Evolutionary conservation across 2,797 vertebrate genomes (phyloP).

Genomic region (Psittacula echo): DNA sequence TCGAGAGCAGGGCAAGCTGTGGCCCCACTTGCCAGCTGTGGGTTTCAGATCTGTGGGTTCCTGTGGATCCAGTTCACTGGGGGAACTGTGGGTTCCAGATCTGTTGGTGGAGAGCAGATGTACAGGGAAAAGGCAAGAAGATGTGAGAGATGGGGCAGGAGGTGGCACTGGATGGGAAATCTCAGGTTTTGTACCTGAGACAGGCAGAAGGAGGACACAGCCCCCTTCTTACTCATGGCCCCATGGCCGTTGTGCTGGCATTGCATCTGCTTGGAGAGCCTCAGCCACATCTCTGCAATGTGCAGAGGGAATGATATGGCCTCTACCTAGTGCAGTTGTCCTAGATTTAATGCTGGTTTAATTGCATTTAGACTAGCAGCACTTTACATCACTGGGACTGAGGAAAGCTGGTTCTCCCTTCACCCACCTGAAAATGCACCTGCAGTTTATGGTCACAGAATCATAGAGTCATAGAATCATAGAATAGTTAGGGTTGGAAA

Average conservation of each 20-base stretch:
- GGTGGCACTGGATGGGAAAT: background rate
- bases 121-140: background rate
- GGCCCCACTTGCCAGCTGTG: background rate
- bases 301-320: background rate
- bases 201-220: background rate
- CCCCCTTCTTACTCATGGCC: background rate
- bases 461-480: too few relatives aligned
- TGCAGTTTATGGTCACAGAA: background rate
- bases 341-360: background rate
- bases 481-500: too few relatives aligned
- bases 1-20: background rate
- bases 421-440: background rate
- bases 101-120: background rate
- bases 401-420: background rate
- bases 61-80: too few relatives aligned
- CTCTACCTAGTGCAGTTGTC: background rate
- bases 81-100: background rate
- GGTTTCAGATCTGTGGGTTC: background rate
- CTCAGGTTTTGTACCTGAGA: fast-evolving
- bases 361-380: background rate
- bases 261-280: background rate
- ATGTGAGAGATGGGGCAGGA: background rate
- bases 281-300: fast-evolving
- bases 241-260: background rate
- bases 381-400: background rate